These are phyloP conservation scores for Mormyrops attenuatus DNA, from an alignment of 2,797 vertebrate genomes.

Conservation along the genomic window DNA sequence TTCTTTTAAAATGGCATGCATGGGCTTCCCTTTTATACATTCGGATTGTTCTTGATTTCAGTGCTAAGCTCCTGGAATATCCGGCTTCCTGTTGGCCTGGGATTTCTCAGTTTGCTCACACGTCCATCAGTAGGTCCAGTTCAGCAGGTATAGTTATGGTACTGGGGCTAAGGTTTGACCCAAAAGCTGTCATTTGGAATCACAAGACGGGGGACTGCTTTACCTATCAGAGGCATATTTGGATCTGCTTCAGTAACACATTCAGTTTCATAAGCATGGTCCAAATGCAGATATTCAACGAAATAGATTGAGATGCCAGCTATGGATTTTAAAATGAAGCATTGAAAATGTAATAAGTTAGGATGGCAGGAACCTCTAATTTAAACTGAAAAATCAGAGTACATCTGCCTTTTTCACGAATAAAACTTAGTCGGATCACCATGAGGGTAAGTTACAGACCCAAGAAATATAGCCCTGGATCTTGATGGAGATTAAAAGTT, in stretches of 20 bases:
- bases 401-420: not conserved
- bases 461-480: not conserved
- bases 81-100: not conserved
- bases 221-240: not conserved
- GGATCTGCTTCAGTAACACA: not conserved
- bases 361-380: not conserved
- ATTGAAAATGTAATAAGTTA: not conserved
- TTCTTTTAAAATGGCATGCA: not conserved
- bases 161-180: not conserved
- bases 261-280: not conserved
- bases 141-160: not conserved
- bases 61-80: not conserved
- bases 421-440: not conserved
- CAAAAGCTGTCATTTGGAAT: not conserved
- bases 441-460: not conserved
- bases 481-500: constrained; percentile 8
- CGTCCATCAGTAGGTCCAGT: not conserved
- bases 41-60: not conserved
- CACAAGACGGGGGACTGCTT: not conserved
- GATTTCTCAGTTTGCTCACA: not conserved
- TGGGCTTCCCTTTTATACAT: not conserved
- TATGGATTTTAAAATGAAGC: not conserved
- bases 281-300: not conserved
- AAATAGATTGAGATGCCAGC: not conserved
- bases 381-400: not conserved